Evolutionary conservation across 2,888 invertebrate genomes (phyloP).

Genomic region (Pollenia angustigena): DNA sequence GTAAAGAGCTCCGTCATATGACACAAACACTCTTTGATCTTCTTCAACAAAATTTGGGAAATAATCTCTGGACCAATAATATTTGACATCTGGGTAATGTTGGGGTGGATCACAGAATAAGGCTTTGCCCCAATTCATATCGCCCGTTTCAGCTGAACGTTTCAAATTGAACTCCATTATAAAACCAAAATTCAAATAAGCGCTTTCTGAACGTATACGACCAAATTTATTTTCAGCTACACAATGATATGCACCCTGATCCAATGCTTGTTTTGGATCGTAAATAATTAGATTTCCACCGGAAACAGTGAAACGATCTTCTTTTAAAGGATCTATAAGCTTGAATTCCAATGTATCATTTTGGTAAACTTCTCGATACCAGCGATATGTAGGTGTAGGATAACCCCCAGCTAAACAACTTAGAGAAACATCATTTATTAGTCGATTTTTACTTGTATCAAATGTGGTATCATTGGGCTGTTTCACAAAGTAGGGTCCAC

Average conservation of each 20-base stretch:
- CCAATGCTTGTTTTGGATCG: conserved; percentile 91
- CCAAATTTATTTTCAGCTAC: conserved; percentile 96
- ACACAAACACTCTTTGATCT: conserved; percentile 96
- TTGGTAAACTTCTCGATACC: conserved; percentile 95
- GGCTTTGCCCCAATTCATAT: conserved; percentile 97
- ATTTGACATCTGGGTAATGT: conserved; percentile 94
- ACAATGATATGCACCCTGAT: conserved; percentile 96
- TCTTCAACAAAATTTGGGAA: conserved; percentile 97
- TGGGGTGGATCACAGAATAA: conserved; percentile 97
- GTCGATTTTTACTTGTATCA: conserved; percentile 89
- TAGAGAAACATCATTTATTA: conserved; percentile 90
- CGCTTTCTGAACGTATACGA: conserved; percentile 93
- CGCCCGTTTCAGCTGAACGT: conserved; percentile 92
- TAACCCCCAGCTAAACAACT: conserved; percentile 94
- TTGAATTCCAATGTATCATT: conserved; percentile 90
- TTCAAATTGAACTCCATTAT: conserved; percentile 96
- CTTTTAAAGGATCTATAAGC: conserved; percentile 90
- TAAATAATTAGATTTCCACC: conserved; percentile 96
- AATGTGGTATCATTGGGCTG: conserved; percentile 93
- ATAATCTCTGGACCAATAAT: conserved; percentile 95
- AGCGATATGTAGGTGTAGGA: conserved; percentile 94
- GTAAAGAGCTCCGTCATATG: conserved; percentile 96
- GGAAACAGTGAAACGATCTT: conserved; percentile 92
- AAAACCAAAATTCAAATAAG: conserved; percentile 93
- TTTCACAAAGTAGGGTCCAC: conserved; percentile 94